Conservation (phyloP, 2,888 invertebrate genomes). For the Yponomeuta plumbellus region DNA sequence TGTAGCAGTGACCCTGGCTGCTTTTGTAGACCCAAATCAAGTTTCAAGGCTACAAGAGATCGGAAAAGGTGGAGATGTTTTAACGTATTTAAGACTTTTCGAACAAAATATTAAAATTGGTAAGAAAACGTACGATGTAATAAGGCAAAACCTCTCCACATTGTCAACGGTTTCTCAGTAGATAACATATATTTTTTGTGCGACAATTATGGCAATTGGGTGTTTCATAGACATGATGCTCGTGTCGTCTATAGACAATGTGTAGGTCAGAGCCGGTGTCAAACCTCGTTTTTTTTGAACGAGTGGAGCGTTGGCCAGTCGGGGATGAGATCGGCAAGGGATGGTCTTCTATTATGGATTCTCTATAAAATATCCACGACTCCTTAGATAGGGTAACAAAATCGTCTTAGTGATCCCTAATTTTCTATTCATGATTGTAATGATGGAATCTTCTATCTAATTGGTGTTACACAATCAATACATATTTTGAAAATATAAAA, state of each 20-base stretch:
- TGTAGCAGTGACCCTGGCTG: slow-evolving; percentile 9
- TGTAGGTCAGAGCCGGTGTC: slow-evolving; percentile 52
- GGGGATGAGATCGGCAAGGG: slow-evolving; percentile 95
- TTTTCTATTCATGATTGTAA: not conserved
- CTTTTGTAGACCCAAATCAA: slow-evolving; percentile 12
- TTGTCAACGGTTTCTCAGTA: not conserved
- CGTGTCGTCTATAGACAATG: slow-evolving; percentile 53
- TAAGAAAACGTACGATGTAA: not conserved
- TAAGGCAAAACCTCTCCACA: not conserved
- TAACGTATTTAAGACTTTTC: not conserved
- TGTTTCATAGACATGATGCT: slow-evolving; percentile 64
- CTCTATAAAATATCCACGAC: slow-evolving; percentile 70
- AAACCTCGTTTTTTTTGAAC: slow-evolving; percentile 91
- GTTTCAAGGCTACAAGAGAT: not conserved
- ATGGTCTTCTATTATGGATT: slow-evolving; percentile 84
- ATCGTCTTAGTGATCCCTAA: not conserved
- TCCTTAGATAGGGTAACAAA: slow-evolving; percentile 39
- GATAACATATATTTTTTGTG: slow-evolving; percentile 28
- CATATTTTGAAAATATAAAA: not conserved
- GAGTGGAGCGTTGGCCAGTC: slow-evolving; percentile 95
- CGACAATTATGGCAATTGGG: slow-evolving; percentile 53
- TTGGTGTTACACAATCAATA: not conserved
- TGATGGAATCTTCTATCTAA: not conserved
- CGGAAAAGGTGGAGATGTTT: not conserved
- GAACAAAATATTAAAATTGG: too few species aligned